Base-by-base conservation (phyloP, 2,113 vertebrate genomes). In the Sitta europaea region DNA sequence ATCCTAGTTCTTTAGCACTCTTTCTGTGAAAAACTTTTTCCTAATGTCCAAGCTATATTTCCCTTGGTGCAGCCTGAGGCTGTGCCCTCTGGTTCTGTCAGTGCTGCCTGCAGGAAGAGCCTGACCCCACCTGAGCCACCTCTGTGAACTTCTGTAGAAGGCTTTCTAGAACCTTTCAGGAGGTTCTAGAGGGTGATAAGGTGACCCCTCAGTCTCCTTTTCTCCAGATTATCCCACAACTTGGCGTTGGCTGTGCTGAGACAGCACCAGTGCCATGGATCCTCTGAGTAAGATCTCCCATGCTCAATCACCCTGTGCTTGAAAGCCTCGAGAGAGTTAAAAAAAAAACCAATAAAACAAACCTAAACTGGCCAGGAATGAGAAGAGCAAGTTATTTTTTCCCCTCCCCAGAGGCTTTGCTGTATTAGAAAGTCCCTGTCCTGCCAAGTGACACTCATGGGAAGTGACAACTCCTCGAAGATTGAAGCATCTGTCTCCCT, bases 401-500 rank as follows among this genome's bases (percentile, higher is more conserved):
- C 21, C 55, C 38, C 25, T 94, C 79, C 88, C 95, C 81, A 83
- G 63, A 77, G 96, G 88, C 71, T 92, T 87, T 73, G 40, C 91
- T 95, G 14, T 93, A 81, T 85, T 77, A 91, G 83, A 92, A 93
- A 97, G 71, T 42, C 92, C 27, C 84, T 80, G 19, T 74, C 58
- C 83, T 87, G 59, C 33, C 4, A 83, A 88, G 87, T 96, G 97
- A 96, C 11, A 17, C n/a, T 96, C 91, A 94, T 96, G 55, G 83
- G 84, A 97, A 96, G 84, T 94, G 94, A 97, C 94, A 91, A 71
- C 55, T 94, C 70, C 35, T 31, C 38, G 66, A 62, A 75, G 96
- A 96, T 87, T 82, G 94, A 94, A 96, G 90, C 92, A 88, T 95
- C 94, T 96, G 96, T 95, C 92, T 92, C 65, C 20, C 86, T 83